Evolutionary conservation across 2,113 vertebrate species (phyloP).

Genomic region (Callipepla californica): DNA sequence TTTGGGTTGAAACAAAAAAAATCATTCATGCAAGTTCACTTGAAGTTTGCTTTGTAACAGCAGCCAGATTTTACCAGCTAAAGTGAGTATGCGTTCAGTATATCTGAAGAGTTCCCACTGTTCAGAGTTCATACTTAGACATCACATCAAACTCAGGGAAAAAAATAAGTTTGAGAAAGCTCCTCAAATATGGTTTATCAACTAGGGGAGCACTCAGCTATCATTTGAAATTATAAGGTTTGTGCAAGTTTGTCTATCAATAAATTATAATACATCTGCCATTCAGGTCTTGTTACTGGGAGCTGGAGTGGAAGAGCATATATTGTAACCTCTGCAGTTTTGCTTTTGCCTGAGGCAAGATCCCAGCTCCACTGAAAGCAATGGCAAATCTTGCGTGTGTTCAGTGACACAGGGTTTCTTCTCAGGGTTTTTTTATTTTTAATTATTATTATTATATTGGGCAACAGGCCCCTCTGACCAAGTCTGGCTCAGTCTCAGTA

Average conservation of each 20-base stretch:
- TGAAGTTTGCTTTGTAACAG: slow-evolving; percentile 21
- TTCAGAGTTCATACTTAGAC: not conserved
- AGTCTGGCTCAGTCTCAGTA: not conserved
- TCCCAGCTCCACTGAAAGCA: not conserved
- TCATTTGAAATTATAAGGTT: slow-evolving; percentile 34
- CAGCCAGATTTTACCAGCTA: not conserved
- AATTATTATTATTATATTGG: not conserved
- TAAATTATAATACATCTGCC: slow-evolving; percentile 67
- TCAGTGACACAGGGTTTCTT: not conserved
- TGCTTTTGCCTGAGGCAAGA: slow-evolving; percentile 52
- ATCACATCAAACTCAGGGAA: not conserved
- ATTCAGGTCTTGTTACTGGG: slow-evolving; percentile 41
- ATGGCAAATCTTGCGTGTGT: slow-evolving; percentile 8
- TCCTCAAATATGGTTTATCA: slow-evolving; percentile 3
- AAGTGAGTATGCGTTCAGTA: not conserved
- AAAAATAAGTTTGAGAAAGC: not conserved
- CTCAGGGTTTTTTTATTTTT: not conserved
- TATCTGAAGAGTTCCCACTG: not conserved
- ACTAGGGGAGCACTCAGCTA: slow-evolving; percentile 8
- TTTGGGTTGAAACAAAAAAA: not conserved
- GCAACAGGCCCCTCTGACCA: not conserved
- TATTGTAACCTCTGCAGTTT: slow-evolving; percentile 67
- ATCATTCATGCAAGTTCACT: not conserved
- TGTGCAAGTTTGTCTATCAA: slow-evolving; percentile 36
- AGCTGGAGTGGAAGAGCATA: slow-evolving; percentile 49